These are phyloP conservation scores for Eulacestoma nigropectus DNA, from an alignment of 2,113 vertebrate genomes.

Conservation along the genomic window DNA sequence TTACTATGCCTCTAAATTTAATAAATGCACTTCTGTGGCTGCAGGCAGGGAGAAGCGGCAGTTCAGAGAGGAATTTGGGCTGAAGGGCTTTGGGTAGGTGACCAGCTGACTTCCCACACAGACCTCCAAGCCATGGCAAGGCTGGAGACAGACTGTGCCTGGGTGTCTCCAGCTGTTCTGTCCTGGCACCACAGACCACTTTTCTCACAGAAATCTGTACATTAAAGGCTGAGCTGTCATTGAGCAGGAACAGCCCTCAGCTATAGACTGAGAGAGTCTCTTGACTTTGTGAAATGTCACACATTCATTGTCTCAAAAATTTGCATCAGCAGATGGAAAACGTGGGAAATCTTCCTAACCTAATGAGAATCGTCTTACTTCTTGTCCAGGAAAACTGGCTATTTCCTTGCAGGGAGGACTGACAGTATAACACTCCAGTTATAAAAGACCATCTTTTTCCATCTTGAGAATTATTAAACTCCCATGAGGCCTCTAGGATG, in stretches of 20 bases:
- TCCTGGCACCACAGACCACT: neutral
- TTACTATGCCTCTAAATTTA: neutral
- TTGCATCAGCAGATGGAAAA: conserved; percentile 38
- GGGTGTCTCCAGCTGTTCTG: neutral
- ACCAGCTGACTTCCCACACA: rapidly evolving
- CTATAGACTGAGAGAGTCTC: neutral
- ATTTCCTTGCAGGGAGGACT: neutral
- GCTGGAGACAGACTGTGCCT: neutral
- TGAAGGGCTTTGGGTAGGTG: neutral
- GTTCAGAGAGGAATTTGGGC: neutral
- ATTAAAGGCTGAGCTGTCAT: neutral
- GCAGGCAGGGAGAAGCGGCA: neutral
- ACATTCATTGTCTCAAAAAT: neutral
- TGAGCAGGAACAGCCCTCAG: neutral
- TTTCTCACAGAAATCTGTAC: neutral
- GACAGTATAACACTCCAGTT: neutral
- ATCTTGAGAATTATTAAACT: conserved; percentile 6
- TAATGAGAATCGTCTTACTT: neutral
- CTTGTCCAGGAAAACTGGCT: conserved; percentile 1
- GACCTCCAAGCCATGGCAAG: neutral
- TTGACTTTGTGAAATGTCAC: conserved; percentile 1
- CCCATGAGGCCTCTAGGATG: neutral
- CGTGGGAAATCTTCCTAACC: conserved; percentile 15
- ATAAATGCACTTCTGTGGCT: neutral
- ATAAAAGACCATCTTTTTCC: conserved; percentile 36